These are phyloP conservation scores for Tyto alba DNA, from an alignment of 2,113 vertebrate genomes.

Conservation along the genomic window DNA sequence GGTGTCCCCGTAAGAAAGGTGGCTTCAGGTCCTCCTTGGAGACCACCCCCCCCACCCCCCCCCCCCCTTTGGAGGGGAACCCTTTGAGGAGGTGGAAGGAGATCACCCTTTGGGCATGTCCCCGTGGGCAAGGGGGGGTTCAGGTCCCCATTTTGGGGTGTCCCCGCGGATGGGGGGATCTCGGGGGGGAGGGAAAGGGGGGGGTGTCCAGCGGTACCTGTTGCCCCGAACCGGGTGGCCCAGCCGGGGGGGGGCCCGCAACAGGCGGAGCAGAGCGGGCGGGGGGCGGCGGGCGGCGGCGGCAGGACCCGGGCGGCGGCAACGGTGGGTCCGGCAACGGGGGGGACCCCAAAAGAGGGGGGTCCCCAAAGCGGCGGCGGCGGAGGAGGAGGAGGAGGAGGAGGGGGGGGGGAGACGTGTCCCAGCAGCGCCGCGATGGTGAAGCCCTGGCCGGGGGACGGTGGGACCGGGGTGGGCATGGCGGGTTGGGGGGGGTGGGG, in stretches of 20 bases:
- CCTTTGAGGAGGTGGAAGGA: too few species aligned
- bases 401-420: background rate
- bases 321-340: background rate
- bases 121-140: background rate
- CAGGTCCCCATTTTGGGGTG: background rate
- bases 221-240: constrained; percentile 51
- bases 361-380: background rate
- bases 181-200: too few species aligned
- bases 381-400: background rate
- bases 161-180: too few species aligned
- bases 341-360: background rate
- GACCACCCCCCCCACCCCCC: too few species aligned
- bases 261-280: constrained; percentile 25
- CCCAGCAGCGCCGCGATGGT: constrained; percentile 78
- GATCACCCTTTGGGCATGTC: background rate
- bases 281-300: background rate
- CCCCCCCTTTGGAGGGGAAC: too few species aligned
- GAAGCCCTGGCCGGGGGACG: constrained; percentile 60
- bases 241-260: constrained; percentile 6
- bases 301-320: background rate
- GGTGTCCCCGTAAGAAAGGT: background rate
- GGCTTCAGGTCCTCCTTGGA: too few species aligned
- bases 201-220: constrained; percentile 57
- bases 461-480: background rate
- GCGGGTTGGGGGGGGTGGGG: too few species aligned